Conservation (phyloP, 2,888 invertebrate genomes). For the Zaprionus lineosus region DNA sequence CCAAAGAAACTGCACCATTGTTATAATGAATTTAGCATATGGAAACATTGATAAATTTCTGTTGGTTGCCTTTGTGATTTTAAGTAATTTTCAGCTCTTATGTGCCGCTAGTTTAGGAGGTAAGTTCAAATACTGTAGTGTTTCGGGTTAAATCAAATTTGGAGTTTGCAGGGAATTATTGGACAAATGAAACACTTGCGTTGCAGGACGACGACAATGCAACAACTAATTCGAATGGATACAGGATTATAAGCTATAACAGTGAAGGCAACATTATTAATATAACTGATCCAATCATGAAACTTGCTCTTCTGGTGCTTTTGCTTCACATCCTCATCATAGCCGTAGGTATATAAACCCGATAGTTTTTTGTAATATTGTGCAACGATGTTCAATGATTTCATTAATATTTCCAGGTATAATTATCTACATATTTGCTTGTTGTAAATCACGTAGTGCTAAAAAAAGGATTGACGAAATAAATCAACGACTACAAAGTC, state of each 20-base stretch:
- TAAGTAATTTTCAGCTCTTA: too few species aligned
- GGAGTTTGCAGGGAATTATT: slow-evolving; percentile 23
- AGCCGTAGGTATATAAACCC: slow-evolving; percentile 36
- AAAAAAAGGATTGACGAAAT: slow-evolving; percentile 2
- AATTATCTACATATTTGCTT: slow-evolving; percentile 44
- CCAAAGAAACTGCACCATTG: slow-evolving; percentile 3
- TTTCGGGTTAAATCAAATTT: not conserved
- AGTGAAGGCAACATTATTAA: not conserved
- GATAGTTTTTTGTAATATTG: not conserved
- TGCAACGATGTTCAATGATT: not conserved
- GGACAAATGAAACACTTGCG: slow-evolving; percentile 44
- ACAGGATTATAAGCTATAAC: slow-evolving; percentile 4
- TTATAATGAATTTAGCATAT: slow-evolving; percentile 1
- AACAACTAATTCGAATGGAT: slow-evolving; percentile 14
- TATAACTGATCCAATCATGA: slow-evolving; percentile 16
- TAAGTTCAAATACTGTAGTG: not conserved
- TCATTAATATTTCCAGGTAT: slow-evolving; percentile 31
- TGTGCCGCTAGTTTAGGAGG: slow-evolving; percentile 25
- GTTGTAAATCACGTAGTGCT: slow-evolving; percentile 19
- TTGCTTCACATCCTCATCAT: slow-evolving; percentile 54
- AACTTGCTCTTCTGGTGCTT: slow-evolving; percentile 30
- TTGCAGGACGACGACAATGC: slow-evolving; percentile 18
- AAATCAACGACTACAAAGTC: slow-evolving; percentile 35
- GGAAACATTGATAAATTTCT: slow-evolving; percentile 1
- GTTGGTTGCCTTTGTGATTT: too few species aligned